phyloP scores from a whole-genome alignment of 2,888 invertebrate genomes.

The Hypomecis atomaria region DNA sequence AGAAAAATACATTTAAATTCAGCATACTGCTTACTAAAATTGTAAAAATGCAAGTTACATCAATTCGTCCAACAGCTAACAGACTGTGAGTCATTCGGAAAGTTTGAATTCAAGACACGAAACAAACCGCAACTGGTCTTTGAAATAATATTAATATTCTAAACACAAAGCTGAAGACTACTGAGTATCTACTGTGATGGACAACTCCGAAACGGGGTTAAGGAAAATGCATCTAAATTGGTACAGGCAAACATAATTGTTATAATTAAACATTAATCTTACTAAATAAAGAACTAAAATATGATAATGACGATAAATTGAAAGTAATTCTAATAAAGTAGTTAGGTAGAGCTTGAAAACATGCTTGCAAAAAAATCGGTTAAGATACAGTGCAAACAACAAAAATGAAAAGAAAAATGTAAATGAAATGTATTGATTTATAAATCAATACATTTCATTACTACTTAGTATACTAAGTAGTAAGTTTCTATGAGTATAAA shows the following conservation, averaged over 20 bases:
- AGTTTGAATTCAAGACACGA: slow-evolving; percentile 43
- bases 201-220: slow-evolving; percentile 24
- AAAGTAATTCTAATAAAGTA: too few relatives aligned
- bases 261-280: background rate
- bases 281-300: too few relatives aligned
- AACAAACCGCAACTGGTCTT: slow-evolving; percentile 38
- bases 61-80: slow-evolving; percentile 27
- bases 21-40: slow-evolving; percentile 8
- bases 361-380: too few relatives aligned
- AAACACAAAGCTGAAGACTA: slow-evolving; percentile 29
- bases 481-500: too few relatives aligned
- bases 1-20: slow-evolving; percentile 25
- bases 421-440: too few relatives aligned
- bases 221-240: slow-evolving; percentile 23
- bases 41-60: slow-evolving; percentile 33
- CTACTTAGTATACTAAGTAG: too few relatives aligned
- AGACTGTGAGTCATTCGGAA: slow-evolving; percentile 37
- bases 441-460: too few relatives aligned
- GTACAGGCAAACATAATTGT: background rate
- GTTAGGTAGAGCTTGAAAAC: too few relatives aligned
- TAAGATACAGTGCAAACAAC: too few relatives aligned
- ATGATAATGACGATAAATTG: too few relatives aligned
- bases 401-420: too few relatives aligned
- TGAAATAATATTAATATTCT: slow-evolving; percentile 40
- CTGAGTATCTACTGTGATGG: slow-evolving; percentile 23